phyloP scores from a whole-genome alignment of 2,888 invertebrate species.

The Pseudolycoriella hygida region DNA sequence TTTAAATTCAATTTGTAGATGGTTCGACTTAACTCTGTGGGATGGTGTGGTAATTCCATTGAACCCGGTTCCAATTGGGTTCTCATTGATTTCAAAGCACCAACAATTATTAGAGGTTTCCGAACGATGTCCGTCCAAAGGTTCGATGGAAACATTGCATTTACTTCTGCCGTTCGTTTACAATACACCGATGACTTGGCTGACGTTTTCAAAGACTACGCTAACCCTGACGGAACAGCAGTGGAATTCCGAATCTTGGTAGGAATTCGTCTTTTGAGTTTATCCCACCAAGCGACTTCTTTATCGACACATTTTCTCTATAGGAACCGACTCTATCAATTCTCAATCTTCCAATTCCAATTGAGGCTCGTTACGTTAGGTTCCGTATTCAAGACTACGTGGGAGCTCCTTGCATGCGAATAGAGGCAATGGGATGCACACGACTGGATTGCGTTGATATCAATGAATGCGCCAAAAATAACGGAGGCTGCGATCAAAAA shows the following conservation, averaged over 20 bases:
- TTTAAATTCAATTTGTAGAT: conserved; percentile 33
- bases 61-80: conserved; percentile 84
- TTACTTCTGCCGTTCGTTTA: conserved; percentile 72
- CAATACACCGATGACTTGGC: conserved; percentile 79
- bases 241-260: conserved; percentile 72
- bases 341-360: conserved; percentile 73
- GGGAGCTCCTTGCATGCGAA: conserved; percentile 71
- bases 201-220: conserved; percentile 77
- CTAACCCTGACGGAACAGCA: conserved; percentile 82
- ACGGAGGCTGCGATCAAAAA: conserved; percentile 87
- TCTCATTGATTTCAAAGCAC: conserved; percentile 69
- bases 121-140: conserved; percentile 76
- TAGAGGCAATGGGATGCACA: conserved; percentile 87
- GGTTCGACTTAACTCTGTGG: conserved; percentile 59
- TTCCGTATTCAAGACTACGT: conserved; percentile 78
- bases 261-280: no score
- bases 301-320: no score
- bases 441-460: conserved; percentile 75
- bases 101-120: conserved; percentile 77
- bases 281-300: no score
- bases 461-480: conserved; percentile 70
- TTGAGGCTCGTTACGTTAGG: conserved; percentile 75
- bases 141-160: conserved; percentile 66
- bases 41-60: conserved; percentile 78
- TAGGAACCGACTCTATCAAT: conserved; percentile 78